Conservation (phyloP, 1,140 invertebrate species). For the Drosophila ananassae region DNA sequence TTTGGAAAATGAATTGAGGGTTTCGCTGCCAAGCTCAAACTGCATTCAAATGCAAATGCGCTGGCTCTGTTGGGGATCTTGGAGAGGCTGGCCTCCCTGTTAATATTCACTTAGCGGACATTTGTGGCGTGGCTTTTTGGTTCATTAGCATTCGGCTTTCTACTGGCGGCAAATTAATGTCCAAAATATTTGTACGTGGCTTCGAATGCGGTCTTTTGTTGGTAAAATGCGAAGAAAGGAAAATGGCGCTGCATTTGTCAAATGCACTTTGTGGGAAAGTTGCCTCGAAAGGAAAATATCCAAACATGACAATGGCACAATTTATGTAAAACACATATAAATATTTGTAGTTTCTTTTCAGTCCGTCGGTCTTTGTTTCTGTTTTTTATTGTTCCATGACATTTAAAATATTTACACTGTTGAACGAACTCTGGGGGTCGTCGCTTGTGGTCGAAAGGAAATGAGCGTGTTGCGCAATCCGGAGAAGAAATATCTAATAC, state of each 20-base stretch:
- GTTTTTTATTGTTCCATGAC: slow-evolving; percentile 38
- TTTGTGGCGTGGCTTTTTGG: slow-evolving; percentile 54
- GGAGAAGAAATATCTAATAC: slow-evolving; percentile 7
- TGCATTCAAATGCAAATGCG: slow-evolving; percentile 43
- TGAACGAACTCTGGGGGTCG: slow-evolving; percentile 26
- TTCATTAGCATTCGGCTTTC: slow-evolving; percentile 78
- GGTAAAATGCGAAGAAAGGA: slow-evolving; percentile 7
- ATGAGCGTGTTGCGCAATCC: slow-evolving; percentile 30
- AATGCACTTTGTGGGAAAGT: slow-evolving; percentile 61
- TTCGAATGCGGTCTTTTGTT: slow-evolving; percentile 55
- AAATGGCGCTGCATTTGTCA: slow-evolving; percentile 53
- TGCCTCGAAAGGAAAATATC: slow-evolving; percentile 27
- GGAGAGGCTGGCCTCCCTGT: slow-evolving; percentile 12
- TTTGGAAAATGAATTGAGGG: background rate
- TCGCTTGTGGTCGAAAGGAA: slow-evolving; percentile 24
- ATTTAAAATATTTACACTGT: slow-evolving; percentile 48
- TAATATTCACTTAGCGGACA: slow-evolving; percentile 64
- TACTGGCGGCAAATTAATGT: slow-evolving; percentile 65
- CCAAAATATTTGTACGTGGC: slow-evolving; percentile 73
- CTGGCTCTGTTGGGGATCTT: slow-evolving; percentile 11
- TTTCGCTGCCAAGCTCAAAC: background rate
- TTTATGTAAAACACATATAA: slow-evolving; percentile 72
- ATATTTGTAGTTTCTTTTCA: slow-evolving; percentile 42
- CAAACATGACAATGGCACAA: slow-evolving; percentile 70
- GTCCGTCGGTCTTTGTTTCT: slow-evolving; percentile 1